Evolutionary conservation across 2,797 vertebrate species (phyloP).

Genomic region (Sebastiscus tertius): DNA sequence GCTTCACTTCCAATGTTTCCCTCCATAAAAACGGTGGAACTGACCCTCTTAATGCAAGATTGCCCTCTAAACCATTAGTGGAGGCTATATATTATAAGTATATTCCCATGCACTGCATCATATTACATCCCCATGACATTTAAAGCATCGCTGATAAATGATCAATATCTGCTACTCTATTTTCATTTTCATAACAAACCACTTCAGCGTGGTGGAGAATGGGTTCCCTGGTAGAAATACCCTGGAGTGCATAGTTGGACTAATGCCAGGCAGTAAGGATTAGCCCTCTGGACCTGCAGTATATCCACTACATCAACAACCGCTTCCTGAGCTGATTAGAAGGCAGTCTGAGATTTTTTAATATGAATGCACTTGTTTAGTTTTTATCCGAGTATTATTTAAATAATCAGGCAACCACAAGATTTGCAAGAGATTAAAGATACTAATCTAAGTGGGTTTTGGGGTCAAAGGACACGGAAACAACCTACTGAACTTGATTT

Average conservation of each 20-base stretch:
- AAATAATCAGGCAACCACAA: constrained; percentile 43
- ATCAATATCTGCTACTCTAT: constrained; percentile 39
- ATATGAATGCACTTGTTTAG: constrained; percentile 71
- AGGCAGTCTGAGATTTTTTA: constrained; percentile 55
- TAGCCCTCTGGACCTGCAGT: constrained; percentile 46
- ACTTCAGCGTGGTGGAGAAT: constrained; percentile 42
- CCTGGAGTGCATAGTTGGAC: constrained; percentile 68
- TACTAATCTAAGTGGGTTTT: constrained; percentile 48
- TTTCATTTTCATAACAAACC: constrained; percentile 58
- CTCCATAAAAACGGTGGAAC: constrained; percentile 31
- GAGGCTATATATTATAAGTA: constrained; percentile 10
- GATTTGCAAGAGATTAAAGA: constrained; percentile 68
- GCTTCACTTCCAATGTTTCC: constrained; percentile 38
- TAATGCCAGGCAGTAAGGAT: constrained; percentile 70
- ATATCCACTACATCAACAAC: constrained; percentile 66
- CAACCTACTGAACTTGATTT: constrained; percentile 30
- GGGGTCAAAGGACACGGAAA: constrained; percentile 56
- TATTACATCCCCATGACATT: constrained; percentile 32
- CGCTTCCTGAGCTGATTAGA: constrained; percentile 70
- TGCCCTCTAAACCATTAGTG: constrained; percentile 30
- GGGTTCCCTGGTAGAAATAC: constrained; percentile 56
- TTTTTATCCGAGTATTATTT: constrained; percentile 62
- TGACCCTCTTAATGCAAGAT: constrained; percentile 27
- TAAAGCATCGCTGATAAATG: constrained; percentile 41
- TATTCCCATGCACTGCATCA: constrained; percentile 34